Evolutionary conservation across 2,888 invertebrate genomes (phyloP), one percentile per base, ranked within the genome.

Genomic region (Folsomia candida): DNA sequence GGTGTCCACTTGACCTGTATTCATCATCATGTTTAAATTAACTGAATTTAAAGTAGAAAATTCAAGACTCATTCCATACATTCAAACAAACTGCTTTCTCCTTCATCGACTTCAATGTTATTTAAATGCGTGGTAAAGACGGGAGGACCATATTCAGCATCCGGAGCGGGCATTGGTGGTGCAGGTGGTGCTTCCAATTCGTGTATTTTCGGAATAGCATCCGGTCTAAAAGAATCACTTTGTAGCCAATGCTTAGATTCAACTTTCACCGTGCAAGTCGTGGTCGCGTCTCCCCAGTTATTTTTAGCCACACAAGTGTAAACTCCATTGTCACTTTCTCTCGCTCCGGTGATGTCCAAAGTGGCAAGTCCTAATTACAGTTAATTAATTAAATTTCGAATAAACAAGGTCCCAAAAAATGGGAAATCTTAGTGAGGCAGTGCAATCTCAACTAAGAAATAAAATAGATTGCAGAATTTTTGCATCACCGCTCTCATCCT

Each of bases 241-340:
- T 94, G 86, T 51, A 95, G 84, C 92, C 94, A 94, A 81, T 93
- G 93, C 73, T 80, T 79, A 82, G 84, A 84, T 82, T 90, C 92
- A 81, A 94, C 91, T 84, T 94, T 94, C 63, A 95, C 87, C 2
- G 91, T 91, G 77, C 94, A 90, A 0, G 94, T 94, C 1, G 96
- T 95, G 22, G 94, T 93, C 68, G 96, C 97, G 86, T 97, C 94
- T 58, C 98, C 98, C 70, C 69, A 67, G 2, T 71, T 87, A 83
- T 98, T 98, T 14, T 91, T 91, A 0, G 96, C 97, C 84, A 92
- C 92, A 85, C 97, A 97, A 1, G 94, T 94, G 82, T 97, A 98
- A 80, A 95, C 91, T 4, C 96, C 70, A n/a, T n/a, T n/a, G 84
- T 98, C 97, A 81, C 95, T 94, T 63, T 89, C 88, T 80, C 96